These are phyloP conservation scores for Scomber scombrus DNA, from an alignment of 2,113 vertebrate genomes.

Conservation along the genomic window DNA sequence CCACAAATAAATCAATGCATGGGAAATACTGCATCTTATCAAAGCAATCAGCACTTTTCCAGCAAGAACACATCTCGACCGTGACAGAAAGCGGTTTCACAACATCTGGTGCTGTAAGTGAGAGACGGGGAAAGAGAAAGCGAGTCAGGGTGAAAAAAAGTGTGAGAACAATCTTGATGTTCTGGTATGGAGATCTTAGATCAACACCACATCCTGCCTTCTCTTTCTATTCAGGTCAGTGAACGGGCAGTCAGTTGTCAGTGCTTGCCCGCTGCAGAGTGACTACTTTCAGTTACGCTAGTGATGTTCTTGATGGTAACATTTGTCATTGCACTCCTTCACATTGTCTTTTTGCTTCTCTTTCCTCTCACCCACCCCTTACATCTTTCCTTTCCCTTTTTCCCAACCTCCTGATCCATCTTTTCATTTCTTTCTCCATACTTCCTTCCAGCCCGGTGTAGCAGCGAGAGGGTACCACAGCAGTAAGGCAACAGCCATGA, in stretches of 20 bases:
- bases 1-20: too few species aligned
- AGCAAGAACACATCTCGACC: conserved; percentile 71
- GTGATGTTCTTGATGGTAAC: conserved; percentile 41
- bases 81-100: conserved; percentile 71
- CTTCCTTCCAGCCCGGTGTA: conserved; percentile 86
- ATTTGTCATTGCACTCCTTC: conserved; percentile 40
- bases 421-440: conserved; percentile 39
- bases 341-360: conserved; percentile 7
- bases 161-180: conserved; percentile 64
- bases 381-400: neutral
- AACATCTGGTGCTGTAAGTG: conserved; percentile 68
- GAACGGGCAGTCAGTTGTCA: conserved; percentile 63
- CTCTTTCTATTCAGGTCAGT: conserved; percentile 60
- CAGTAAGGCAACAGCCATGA: conserved; percentile 87
- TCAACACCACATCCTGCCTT: conserved; percentile 45
- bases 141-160: conserved; percentile 53
- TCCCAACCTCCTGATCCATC: neutral
- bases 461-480: conserved; percentile 88
- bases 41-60: conserved; percentile 77
- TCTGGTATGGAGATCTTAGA: conserved; percentile 61
- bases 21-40: conserved; percentile 66
- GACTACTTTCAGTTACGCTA: conserved; percentile 23
- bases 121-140: conserved; percentile 27
- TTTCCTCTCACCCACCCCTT: conserved; percentile 7
- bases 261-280: conserved; percentile 29